Percentiles rank a stretch among this genome's conserved stretches.
Evolutionary conservation across 2,113 vertebrate genomes (phyloP).

Genomic region (Andinoacara biseriatus): DNA sequence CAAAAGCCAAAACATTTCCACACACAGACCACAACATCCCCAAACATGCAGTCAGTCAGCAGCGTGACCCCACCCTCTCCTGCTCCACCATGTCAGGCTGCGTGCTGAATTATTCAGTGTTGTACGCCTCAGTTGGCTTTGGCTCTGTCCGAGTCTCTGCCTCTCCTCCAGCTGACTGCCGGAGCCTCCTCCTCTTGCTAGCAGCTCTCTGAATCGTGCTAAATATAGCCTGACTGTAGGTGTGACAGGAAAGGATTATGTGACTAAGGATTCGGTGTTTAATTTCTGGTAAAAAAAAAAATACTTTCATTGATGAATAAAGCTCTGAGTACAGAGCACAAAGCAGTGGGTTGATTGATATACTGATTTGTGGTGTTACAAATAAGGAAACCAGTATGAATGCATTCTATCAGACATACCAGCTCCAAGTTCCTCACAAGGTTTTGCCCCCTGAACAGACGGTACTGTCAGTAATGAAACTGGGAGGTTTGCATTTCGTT

Average conservation of each 20-base stretch:
- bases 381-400: neutral
- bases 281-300: neutral
- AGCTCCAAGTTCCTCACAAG: neutral
- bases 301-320: neutral
- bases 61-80: conserved; percentile 23
- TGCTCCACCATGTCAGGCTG: conserved; percentile 2
- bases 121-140: conserved; percentile 52
- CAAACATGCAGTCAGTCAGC: conserved; percentile 39
- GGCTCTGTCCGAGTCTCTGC: conserved; percentile 30
- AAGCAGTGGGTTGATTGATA: neutral
- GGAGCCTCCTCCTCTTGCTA: conserved; percentile 15
- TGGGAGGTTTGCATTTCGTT: neutral
- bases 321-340: neutral
- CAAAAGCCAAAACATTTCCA: conserved; percentile 18
- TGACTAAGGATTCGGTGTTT: neutral
- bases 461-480: neutral
- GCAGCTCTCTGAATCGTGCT: conserved; percentile 43
- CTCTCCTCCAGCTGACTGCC: conserved; percentile 50
- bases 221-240: conserved; percentile 61
- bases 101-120: conserved; percentile 72
- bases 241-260: conserved; percentile 20
- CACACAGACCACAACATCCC: conserved; percentile 4
- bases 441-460: neutral
- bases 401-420: neutral
- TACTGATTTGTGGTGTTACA: neutral